Evolutionary conservation across 2,888 invertebrate species (phyloP).

Genomic region (Tanypteryx hageni): DNA sequence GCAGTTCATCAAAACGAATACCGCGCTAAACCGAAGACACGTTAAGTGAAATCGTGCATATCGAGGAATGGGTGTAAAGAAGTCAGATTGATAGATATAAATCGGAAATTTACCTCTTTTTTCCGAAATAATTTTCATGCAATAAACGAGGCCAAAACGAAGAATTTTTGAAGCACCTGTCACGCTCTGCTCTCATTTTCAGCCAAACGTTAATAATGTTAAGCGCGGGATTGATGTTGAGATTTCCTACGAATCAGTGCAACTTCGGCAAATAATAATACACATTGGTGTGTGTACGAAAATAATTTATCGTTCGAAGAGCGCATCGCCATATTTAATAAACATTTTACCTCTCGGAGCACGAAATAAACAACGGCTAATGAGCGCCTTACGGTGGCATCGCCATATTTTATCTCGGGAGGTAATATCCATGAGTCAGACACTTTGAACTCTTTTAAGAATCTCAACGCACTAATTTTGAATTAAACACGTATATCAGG

Average conservation of each 20-base stretch:
- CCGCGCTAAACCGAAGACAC: no score
- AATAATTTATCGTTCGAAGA: neutral
- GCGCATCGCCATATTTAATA: neutral
- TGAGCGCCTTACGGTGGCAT: neutral
- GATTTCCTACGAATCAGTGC: neutral
- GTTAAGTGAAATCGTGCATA: no score
- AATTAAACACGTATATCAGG: neutral
- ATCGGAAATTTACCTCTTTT: no score
- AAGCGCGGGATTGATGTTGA: no score
- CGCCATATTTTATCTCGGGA: neutral
- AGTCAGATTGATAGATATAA: no score
- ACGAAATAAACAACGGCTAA: neutral
- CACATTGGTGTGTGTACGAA: neutral
- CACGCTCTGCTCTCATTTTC: no score
- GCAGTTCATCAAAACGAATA: no score
- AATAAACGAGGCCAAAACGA: no score
- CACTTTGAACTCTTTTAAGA: neutral
- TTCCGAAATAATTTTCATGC: no score
- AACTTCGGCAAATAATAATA: neutral
- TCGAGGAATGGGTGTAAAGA: no score
- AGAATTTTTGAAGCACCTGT: no score
- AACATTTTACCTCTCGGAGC: neutral
- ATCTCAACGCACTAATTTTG: neutral
- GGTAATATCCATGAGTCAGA: neutral
- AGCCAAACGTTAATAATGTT: no score